Conservation (phyloP, 1,140 invertebrate genomes). For the Dolichoris vasculosae region DNA sequence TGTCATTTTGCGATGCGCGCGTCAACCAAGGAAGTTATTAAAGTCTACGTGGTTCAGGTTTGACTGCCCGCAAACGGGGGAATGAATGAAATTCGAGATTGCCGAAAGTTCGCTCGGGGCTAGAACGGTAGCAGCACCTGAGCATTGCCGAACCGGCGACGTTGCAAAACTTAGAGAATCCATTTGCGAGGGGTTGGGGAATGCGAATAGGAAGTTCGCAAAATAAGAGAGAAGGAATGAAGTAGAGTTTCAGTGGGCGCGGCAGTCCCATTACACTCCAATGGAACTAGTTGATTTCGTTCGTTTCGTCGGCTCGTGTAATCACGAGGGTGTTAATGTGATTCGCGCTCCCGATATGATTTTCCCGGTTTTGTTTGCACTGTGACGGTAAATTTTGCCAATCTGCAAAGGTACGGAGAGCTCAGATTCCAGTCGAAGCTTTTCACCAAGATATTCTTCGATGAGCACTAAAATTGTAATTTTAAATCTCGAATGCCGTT, state of each 20-base stretch:
- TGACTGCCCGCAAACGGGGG: neutral
- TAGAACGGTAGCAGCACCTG: conserved; percentile 3
- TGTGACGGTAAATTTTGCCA: conserved; percentile 15
- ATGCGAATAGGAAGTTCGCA: neutral
- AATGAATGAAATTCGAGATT: conserved; percentile 8
- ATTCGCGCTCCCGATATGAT: conserved; percentile 34
- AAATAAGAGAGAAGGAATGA: neutral
- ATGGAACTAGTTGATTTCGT: conserved; percentile 31
- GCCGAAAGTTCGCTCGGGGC: conserved; percentile 19
- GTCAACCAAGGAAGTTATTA: neutral
- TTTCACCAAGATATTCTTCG: neutral
- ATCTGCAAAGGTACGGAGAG: neutral
- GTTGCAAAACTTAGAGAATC: neutral
- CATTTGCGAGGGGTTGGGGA: neutral
- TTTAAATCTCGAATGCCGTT: neutral
- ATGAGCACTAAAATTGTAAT: neutral
- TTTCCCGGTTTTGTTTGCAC: conserved; percentile 14
- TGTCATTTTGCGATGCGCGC: neutral
- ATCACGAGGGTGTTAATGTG: conserved; percentile 37
- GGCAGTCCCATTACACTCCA: conserved; percentile 6
- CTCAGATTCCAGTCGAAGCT: neutral
- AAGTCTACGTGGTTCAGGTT: neutral
- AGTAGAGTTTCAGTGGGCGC: neutral
- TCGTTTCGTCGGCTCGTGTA: neutral
- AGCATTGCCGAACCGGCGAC: neutral